Evolutionary conservation across 1,140 invertebrate genomes (phyloP), one percentile per base, ranked within the genome.

Genomic region (Conus betulinus): DNA sequence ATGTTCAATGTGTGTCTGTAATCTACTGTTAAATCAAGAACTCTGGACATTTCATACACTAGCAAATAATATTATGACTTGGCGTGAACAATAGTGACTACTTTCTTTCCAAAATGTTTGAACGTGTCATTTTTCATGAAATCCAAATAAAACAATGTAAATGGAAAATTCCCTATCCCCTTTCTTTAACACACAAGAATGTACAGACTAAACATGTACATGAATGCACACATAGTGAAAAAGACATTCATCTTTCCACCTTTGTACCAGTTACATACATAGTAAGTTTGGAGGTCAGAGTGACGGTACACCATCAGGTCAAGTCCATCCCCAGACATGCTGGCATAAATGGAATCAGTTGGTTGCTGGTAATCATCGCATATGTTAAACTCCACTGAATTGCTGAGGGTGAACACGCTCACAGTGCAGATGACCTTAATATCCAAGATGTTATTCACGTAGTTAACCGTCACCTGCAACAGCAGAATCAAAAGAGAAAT

Each of bases 301-400:
- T 57, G 52, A 23, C 74, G 71, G 52, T 87, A 87, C 4, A 87
- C 85, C n/a, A 15, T 7, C 52, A 87, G 71, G 39, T 53, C 39
- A 25, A 15, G 4, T 78, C 85, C 85, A 7, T 51, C 3, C 71
- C 25, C 13, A 5, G 67, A 13, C 85, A 87, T 85, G 63, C 63
- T 85, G 51, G 74, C 85, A 5, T 71, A 17, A 3, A 87, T 79
- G 51, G n/a, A 27, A 8, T 55, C 23, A 74, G 85, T 4, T 6
- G 57, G 15, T 74, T 20, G 0, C n/a, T 55, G 39, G 74, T 27
- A 1, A 51, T 20, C 10, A 53, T 27, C 27, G 53, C 85, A 87
- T 3, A 51, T 51, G 74, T 87, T 53, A 27, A 87, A 87, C 15
- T 6, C 15, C 27, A 87, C 71, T 13, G n/a, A 27, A 5, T 51